Percentiles rank a stretch among this genome's conserved stretches.
Evolutionary conservation across 2,888 invertebrate species (phyloP).

Genomic region (Germaria angustata): DNA sequence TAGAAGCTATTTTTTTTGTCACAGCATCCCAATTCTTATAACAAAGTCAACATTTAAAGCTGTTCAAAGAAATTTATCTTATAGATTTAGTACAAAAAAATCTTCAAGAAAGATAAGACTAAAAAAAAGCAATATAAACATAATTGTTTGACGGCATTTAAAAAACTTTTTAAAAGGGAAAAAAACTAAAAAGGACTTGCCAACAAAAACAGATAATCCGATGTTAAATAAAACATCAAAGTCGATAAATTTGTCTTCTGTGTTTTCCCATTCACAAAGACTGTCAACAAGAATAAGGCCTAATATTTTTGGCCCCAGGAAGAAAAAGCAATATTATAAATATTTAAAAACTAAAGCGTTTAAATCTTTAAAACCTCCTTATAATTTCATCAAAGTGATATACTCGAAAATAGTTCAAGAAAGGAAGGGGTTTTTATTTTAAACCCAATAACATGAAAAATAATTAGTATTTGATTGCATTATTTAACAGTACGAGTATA

Average conservation of each 20-base stretch:
- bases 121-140: slow-evolving; percentile 59
- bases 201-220: slow-evolving; percentile 58
- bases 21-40: too few relatives aligned
- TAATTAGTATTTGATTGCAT: slow-evolving; percentile 61
- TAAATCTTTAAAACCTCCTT: slow-evolving; percentile 7
- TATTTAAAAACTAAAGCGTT: slow-evolving; percentile 11
- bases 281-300: slow-evolving; percentile 7
- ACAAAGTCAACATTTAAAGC: slow-evolving; percentile 52
- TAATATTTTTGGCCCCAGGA: not conserved
- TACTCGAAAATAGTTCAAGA: not conserved
- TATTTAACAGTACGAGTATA: not conserved
- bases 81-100: not conserved
- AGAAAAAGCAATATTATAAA: not conserved
- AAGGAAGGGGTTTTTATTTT: not conserved
- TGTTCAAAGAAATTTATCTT: slow-evolving; percentile 60
- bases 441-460: not conserved
- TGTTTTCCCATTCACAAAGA: not conserved
- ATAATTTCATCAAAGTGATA: not conserved
- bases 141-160: slow-evolving; percentile 44
- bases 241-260: slow-evolving; percentile 42
- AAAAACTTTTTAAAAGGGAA: slow-evolving; percentile 22
- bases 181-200: slow-evolving; percentile 18
- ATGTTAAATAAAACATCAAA: slow-evolving; percentile 67
- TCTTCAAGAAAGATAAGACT: not conserved
- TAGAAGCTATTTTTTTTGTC: too few relatives aligned